Percentiles rank a stretch among this genome's conserved stretches.
These are phyloP conservation scores for Misgurnus anguillicaudatus DNA, from an alignment of 2,113 vertebrate genomes.

Conservation along the genomic window DNA sequence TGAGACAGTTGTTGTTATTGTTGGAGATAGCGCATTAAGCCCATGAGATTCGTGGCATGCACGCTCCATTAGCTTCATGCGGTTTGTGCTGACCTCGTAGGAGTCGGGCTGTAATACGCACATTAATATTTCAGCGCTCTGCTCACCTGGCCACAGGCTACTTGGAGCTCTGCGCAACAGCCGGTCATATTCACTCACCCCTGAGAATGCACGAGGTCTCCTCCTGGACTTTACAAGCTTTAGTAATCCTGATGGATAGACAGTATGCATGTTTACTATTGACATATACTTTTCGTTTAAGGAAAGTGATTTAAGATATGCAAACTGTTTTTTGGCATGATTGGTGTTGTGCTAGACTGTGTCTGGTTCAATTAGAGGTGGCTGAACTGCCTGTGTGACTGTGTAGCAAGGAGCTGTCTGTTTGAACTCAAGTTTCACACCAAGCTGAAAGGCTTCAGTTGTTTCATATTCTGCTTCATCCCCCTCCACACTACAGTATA, in stretches of 20 bases:
- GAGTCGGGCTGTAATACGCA: constrained; percentile 46
- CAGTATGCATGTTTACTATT: not conserved
- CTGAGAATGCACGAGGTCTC: constrained; percentile 32
- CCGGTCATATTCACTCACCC: constrained; percentile 35
- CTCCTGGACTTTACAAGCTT: constrained; percentile 25
- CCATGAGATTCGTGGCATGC: constrained; percentile 46
- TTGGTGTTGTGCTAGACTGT: not conserved
- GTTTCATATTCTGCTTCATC: constrained; percentile 39
- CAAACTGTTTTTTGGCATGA: not conserved
- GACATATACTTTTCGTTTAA: not conserved
- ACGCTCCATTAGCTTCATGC: constrained; percentile 51
- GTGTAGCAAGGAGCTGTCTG: constrained; percentile 18
- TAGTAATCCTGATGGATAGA: constrained; percentile 13
- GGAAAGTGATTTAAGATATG: not conserved
- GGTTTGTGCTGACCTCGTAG: constrained; percentile 55
- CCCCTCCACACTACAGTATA: constrained; percentile 6
- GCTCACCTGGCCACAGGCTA: constrained; percentile 52
- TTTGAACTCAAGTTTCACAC: constrained; percentile 37
- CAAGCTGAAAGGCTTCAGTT: constrained; percentile 31
- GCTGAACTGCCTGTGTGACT: constrained; percentile 15
- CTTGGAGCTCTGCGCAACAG: constrained; percentile 16
- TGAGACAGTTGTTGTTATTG: constrained; percentile 41
- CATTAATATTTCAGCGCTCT: constrained; percentile 56
- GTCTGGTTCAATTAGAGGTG: constrained; percentile 24
- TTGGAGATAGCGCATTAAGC: constrained; percentile 44